These are phyloP conservation scores for Hyperopisus bebe DNA, from an alignment of 2,113 vertebrate genomes.

Conservation along the genomic window DNA sequence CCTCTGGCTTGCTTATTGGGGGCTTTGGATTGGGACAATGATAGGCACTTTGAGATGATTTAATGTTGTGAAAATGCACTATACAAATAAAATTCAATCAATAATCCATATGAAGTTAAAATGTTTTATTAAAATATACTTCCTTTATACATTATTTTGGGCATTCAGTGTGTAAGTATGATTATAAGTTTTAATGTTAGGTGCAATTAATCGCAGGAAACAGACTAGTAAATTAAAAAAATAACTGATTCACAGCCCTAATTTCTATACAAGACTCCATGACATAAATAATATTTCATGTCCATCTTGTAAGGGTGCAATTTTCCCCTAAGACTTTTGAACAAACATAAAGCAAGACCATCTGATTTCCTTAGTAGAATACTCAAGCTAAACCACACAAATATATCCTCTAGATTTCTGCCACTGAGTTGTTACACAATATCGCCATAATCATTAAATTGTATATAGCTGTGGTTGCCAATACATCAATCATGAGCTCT, in stretches of 20 bases:
- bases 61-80: not conserved
- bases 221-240: not conserved
- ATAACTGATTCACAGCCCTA: not conserved
- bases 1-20: not conserved
- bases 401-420: not conserved
- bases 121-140: not conserved
- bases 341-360: not conserved
- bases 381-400: not conserved
- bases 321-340: not conserved
- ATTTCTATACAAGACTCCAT: not conserved
- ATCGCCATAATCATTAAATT: not conserved
- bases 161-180: too few relatives aligned
- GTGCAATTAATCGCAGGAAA: too few relatives aligned
- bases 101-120: not conserved
- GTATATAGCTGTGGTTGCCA: not conserved
- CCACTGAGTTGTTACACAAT: not conserved
- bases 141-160: not conserved
- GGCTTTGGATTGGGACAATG: not conserved
- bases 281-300: not conserved
- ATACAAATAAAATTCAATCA: not conserved
- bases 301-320: not conserved
- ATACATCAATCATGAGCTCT: too few relatives aligned
- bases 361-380: not conserved
- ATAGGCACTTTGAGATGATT: not conserved
- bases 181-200: too few relatives aligned